Base-by-base conservation (phyloP, 2,797 vertebrate species). In the Chloroceryle inda region DNA sequence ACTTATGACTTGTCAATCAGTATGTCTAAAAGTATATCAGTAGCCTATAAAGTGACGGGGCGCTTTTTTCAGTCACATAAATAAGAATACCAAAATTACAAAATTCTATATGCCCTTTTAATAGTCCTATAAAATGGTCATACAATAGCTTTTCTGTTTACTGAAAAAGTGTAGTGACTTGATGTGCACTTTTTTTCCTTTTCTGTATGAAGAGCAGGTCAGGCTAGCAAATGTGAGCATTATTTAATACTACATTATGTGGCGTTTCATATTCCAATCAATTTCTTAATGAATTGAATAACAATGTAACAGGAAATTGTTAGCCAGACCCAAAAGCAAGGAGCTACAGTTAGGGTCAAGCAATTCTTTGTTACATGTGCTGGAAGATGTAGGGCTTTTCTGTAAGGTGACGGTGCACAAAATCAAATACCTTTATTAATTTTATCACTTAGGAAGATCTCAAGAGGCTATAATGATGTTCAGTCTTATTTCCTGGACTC, bases 1-100 rank as follows among this genome's bases (percentile, higher is more conserved):
- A 74, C 95, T 94, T 96, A 96, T 29, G 92, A 67, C 67, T 95
- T 95, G 95, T 96, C 94, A 96, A 90, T 96, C 94, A 92, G 67
- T 3, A 3, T 58, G 80, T 73, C 91, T 95, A 44, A 53, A 59
- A 94, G 85, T 79, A 4, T 82, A 88, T 67, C 71, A 56, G 61
- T 67, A 96, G 71, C 79, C 92, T 94, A 29, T 67, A 55, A 87
- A 92, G 27, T 40, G 53, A 59, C 23, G 19, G 9, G 29, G 0
- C 59, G 87, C 61, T 91, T 94, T 81, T 47, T 85, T 44, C 74
- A 62, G 40, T 81, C 61, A 79, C 26, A 33, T 19, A 67, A 76
- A 79, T 79, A 73, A 78, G 52, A 76, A 29, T 20, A 50, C 50
- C 10, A 76, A 61, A 89, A 84, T 18, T 59, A 18, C 20, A 69